Evolutionary conservation across 2,888 invertebrate species (phyloP), one percentile per base, ranked within the genome.

Genomic region (Fissipunctia ypsillon): DNA sequence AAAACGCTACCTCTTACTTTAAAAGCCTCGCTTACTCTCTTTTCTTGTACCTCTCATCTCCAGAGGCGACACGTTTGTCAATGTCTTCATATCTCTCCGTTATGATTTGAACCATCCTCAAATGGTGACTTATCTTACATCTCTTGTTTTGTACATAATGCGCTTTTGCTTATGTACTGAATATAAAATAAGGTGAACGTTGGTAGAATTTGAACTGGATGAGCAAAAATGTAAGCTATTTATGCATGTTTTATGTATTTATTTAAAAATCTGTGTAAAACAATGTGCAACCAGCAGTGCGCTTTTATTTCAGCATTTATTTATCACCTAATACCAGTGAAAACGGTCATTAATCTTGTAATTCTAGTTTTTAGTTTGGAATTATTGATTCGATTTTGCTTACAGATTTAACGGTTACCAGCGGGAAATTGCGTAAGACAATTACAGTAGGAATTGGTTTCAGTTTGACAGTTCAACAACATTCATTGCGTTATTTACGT

Each of bases 91-190:
- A 92, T 92, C 93, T 88, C 86, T 76, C 78, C 75, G 91, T 91
- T 93, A 93, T 93, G 93, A 93, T 93, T 93, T 91, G 91, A 91
- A 93, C 91, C 91, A 92, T 91, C 88, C 91, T 88, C 91, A 90
- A 90, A 93, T 89, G 90, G 90, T 90, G 90, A 91, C 88, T 89
- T 92, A 92, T 93, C 92, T 89, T 65, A 78, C 83, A 89, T 91
- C 89, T 90, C 84, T 85, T 80, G 85, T 81, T 84, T 82, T 73
- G 73, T 43, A 73, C 74, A 50, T 78, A 79, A 77, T 75, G 69
- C 56, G 69, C 67, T 68, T 72, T 48, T 28, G 72, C 69, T 72
- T 80, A 71, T 81, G 69, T 69, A 45, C 61, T 48, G 78, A 83
- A 84, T 81, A 56, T 66, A 54, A 48, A 75, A 71, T 74, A n/a